Evolutionary conservation across 2,113 vertebrate genomes (phyloP), one percentile per base, ranked within the genome.

Genomic region (Trichomycterus rosablanca): DNA sequence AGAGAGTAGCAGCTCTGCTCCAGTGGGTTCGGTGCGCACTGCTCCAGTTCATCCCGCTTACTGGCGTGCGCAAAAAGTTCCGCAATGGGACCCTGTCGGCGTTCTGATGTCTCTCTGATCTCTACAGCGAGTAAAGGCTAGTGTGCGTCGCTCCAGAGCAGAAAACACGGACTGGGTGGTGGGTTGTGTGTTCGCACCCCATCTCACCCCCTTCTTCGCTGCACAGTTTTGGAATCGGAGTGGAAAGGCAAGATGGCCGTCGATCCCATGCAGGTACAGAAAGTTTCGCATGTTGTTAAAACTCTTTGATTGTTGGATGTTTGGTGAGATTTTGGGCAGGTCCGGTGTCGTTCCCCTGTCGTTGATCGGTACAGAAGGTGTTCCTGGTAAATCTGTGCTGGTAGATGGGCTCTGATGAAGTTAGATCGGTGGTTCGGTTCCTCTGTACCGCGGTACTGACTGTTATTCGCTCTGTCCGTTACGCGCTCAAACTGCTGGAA

Each of bases 261-360:
- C 76, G 87, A 89, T 72, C 85, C 86, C 78, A 84, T 89, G 87
- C 87, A 89, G 87, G 87, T 89, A 89, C 81, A 85, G 85, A 88
- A 88, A 87, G 81, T 87, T 84, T 74, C 74, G 73, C 83, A 84
- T 59, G 46, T 59, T 24, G 22, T 40, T 18, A 16, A 60, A 59
- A 23, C 14, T 10, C 20, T n/a, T n/a, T 20, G 28, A 19, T 39
- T 57, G 18, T 39, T 20, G 5, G 12, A 16, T 12, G 3, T 26
- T 11, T 51, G 22, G 15, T 7, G 16, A 43, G 11, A 26, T 7
- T 26, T 23, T 3, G 22, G 20, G 16, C 22, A 9, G n/a, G 0
- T 40, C 23, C 48, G 8, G 24, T 16, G 14, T 16, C 24, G 2
- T 4, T 2, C 3, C 19, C 7, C 26, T n/a, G n/a, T n/a, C n/a